Evolutionary conservation across 2,888 invertebrate species (phyloP).

Genomic region (Temnothorax rugatulus): DNA sequence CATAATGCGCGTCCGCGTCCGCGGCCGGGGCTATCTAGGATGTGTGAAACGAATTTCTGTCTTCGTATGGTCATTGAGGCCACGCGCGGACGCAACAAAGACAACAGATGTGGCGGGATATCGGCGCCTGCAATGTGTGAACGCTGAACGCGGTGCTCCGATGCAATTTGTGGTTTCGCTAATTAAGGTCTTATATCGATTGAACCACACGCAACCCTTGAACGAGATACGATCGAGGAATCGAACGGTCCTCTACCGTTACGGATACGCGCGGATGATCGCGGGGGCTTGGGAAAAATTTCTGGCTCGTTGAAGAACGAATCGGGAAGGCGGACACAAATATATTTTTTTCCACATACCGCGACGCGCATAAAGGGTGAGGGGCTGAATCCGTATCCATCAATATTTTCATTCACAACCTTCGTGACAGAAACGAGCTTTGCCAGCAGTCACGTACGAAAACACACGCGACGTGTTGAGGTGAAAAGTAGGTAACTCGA

Average conservation of each 20-base stretch:
- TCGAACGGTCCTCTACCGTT: background rate
- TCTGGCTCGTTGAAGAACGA: background rate
- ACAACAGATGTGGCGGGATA: conserved; percentile 33
- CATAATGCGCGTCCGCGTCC: conserved; percentile 77
- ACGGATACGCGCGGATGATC: background rate
- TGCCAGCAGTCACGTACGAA: conserved; percentile 77
- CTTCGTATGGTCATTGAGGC: conserved; percentile 64
- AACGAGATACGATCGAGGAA: background rate
- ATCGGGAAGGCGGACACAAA: conserved; percentile 53
- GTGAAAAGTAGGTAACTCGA: conserved; percentile 74
- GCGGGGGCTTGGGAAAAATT: conserved; percentile 1
- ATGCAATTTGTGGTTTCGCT: conserved; percentile 4
- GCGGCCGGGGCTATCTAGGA: conserved; percentile 71
- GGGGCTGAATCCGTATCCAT: conserved; percentile 66
- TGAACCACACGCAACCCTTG: background rate
- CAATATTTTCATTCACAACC: conserved; percentile 82
- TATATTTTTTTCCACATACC: conserved; percentile 72
- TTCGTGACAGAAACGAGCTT: conserved; percentile 69
- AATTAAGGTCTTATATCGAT: background rate
- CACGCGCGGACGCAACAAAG: conserved; percentile 40
- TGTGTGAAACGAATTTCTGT: conserved; percentile 74
- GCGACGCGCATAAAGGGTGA: conserved; percentile 43
- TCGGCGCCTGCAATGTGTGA: background rate
- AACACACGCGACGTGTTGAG: conserved; percentile 72
- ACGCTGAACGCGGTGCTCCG: background rate